These are phyloP conservation scores for Penaeus monodon DNA, from an alignment of 2,888 invertebrate genomes.

Conservation along the genomic window DNA sequence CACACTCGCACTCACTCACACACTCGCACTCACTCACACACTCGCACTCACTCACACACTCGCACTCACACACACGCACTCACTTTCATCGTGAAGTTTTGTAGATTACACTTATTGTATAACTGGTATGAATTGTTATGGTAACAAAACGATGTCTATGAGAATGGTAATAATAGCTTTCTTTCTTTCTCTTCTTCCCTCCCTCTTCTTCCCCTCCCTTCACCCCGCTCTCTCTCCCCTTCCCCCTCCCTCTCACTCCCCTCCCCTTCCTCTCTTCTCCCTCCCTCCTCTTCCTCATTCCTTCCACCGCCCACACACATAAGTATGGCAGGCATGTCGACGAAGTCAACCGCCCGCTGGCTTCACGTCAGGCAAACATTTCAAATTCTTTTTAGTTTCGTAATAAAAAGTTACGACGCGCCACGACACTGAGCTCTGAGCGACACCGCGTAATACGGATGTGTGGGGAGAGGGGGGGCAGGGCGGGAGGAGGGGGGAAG, in stretches of 20 bases:
- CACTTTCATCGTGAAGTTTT: too few species aligned
- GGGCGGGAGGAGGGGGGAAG: background rate
- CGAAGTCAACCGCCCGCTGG: background rate
- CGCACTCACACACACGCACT: too few species aligned
- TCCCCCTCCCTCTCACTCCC: constrained; percentile 7
- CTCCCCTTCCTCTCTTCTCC: background rate
- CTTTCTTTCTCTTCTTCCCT: background rate
- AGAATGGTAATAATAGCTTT: too few species aligned
- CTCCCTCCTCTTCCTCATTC: background rate
- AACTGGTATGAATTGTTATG: too few species aligned
- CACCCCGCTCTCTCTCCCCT: background rate
- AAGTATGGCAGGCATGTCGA: too few species aligned
- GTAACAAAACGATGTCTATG: too few species aligned
- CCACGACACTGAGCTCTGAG: background rate
- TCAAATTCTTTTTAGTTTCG: background rate
- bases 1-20: too few species aligned
- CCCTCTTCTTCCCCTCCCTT: background rate
- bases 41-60: too few species aligned
- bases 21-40: too few species aligned
- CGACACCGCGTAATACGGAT: background rate
- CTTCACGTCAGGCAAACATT: background rate
- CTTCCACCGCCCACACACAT: background rate
- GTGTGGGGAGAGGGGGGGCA: background rate
- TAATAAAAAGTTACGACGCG: background rate
- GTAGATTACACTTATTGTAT: too few species aligned